These are phyloP conservation scores for Augochlora pura DNA, from an alignment of 1,140 invertebrate genomes.

Conservation along the genomic window DNA sequence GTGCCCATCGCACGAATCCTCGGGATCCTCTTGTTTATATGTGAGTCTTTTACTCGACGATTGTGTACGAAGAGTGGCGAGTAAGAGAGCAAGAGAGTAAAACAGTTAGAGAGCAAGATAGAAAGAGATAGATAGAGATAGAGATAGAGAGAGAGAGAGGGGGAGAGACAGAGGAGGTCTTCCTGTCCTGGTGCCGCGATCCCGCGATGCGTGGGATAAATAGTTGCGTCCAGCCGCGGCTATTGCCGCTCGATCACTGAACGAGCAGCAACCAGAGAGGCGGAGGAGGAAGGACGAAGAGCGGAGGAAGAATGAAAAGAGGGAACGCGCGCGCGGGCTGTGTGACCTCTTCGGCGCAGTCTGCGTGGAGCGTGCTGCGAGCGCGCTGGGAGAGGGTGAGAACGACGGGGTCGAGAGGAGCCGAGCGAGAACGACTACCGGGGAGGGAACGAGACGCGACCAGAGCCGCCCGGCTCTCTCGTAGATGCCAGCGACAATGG, in stretches of 20 bases:
- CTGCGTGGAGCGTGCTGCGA: constrained; percentile 23
- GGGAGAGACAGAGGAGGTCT: background rate
- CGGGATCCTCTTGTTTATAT: constrained; percentile 33
- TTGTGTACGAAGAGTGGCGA: too few species aligned
- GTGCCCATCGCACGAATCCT: constrained; percentile 71
- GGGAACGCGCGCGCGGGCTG: constrained; percentile 47
- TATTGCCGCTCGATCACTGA: constrained; percentile 59
- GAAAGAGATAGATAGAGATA: too few species aligned
- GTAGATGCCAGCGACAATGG: background rate
- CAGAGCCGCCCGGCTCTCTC: background rate
- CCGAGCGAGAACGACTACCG: background rate
- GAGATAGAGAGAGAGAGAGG: too few species aligned
- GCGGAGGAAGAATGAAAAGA: constrained; percentile 55
- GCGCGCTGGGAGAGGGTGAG: constrained; percentile 21
- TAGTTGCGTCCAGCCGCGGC: constrained; percentile 54
- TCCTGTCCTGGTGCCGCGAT: constrained; percentile 32
- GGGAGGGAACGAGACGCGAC: constrained; percentile 18
- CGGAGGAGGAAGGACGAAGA: constrained; percentile 12
- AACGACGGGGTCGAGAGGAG: constrained; percentile 10
- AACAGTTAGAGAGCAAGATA: too few species aligned
- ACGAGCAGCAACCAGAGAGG: constrained; percentile 20
- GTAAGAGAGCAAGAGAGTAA: too few species aligned
- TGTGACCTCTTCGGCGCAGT: constrained; percentile 52
- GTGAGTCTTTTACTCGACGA: too few species aligned
- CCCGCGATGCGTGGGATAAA: constrained; percentile 57